These are phyloP conservation scores for Spermophilus dauricus DNA, from an alignment of 2,113 vertebrate genomes.

Conservation along the genomic window DNA sequence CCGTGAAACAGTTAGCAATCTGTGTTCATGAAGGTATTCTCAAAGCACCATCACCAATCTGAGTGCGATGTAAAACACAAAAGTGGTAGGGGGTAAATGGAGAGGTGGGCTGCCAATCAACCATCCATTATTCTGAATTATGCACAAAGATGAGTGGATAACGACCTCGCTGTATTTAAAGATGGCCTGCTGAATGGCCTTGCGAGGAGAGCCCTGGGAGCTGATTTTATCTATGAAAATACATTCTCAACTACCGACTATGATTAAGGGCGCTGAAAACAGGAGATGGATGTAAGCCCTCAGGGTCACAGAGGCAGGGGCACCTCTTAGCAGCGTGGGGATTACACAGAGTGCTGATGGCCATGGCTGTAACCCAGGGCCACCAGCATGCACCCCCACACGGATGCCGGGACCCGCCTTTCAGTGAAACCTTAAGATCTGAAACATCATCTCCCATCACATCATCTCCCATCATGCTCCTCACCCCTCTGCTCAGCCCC, in stretches of 20 bases:
- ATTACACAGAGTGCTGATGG: rapidly evolving
- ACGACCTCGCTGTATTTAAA: not conserved
- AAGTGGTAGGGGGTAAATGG: not conserved
- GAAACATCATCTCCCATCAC: rapidly evolving
- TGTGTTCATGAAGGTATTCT: not conserved
- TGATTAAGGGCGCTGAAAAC: not conserved
- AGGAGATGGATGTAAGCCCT: not conserved
- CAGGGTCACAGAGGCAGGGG: not conserved
- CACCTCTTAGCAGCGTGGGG: rapidly evolving
- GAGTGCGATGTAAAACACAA: not conserved
- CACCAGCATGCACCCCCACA: rapidly evolving
- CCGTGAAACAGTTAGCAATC: not conserved
- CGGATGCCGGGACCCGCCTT: rapidly evolving
- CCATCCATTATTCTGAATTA: not conserved
- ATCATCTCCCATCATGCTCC: no score
- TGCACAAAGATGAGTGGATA: not conserved
- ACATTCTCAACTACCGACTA: not conserved
- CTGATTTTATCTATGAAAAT: not conserved
- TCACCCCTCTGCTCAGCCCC: not conserved
- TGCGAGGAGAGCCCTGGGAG: not conserved
- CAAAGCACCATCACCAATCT: not conserved
- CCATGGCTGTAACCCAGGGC: rapidly evolving
- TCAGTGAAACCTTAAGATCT: not conserved
- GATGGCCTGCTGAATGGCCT: no score
- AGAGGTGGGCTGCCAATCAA: no score